phyloP scores from a whole-genome alignment of 2,113 vertebrate species.

The Diphyllodes magnificus region DNA sequence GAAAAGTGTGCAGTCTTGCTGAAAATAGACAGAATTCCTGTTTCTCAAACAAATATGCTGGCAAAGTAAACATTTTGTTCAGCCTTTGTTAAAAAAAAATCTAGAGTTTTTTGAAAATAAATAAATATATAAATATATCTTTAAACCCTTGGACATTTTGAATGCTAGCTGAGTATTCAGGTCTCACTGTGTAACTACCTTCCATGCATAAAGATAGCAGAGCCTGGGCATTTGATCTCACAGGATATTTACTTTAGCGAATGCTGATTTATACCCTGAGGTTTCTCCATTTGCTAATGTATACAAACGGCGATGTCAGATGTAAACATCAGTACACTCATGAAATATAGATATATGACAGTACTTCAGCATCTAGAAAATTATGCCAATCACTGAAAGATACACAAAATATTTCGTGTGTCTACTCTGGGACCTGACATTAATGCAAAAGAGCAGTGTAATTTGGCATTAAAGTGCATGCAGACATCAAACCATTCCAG shows the following conservation, averaged over 20 bases:
- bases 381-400: slow-evolving; percentile 86
- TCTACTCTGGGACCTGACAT: slow-evolving; percentile 82
- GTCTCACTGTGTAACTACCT: background rate
- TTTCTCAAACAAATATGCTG: background rate
- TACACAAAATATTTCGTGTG: slow-evolving; percentile 87
- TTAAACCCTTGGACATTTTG: background rate
- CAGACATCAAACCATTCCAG: slow-evolving; percentile 86
- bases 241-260: background rate
- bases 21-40: background rate
- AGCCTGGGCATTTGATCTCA: background rate
- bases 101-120: background rate
- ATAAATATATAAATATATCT: background rate
- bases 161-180: background rate
- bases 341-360: background rate
- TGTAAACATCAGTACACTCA: background rate
- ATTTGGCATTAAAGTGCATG: slow-evolving; percentile 85
- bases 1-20: background rate
- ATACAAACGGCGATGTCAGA: background rate
- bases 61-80: background rate
- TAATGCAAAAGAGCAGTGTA: slow-evolving; percentile 85
- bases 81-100: background rate
- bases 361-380: slow-evolving; percentile 85
- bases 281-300: background rate
- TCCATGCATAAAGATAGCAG: background rate
- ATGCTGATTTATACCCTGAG: background rate